phyloP scores from a whole-genome alignment of 2,113 vertebrate species.

The Barnardius zonarius region DNA sequence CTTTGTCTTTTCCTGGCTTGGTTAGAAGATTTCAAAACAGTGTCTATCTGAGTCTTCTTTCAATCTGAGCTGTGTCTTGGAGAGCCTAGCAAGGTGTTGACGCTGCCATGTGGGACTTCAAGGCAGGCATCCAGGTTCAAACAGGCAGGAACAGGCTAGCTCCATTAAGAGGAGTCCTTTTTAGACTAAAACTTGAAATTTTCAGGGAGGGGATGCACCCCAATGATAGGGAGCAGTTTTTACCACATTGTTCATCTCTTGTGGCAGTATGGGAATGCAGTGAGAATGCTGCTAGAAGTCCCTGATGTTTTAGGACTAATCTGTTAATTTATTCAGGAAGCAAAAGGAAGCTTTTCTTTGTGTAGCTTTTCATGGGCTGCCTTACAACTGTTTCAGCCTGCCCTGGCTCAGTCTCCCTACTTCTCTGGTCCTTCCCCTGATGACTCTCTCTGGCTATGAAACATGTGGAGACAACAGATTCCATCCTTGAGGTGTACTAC shows the following conservation, averaged over 20 bases:
- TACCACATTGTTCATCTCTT: neutral
- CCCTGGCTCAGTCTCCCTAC: neutral
- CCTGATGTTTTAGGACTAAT: neutral
- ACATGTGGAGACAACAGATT: conserved; percentile 16
- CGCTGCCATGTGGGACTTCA: neutral
- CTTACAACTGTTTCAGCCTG: neutral
- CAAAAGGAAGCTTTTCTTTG: neutral
- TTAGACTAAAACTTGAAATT: neutral
- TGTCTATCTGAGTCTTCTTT: neutral
- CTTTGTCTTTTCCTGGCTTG: neutral
- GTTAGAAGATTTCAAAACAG: neutral
- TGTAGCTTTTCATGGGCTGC: neutral
- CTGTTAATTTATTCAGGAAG: neutral
- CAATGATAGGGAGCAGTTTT: neutral
- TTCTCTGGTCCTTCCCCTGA: neutral
- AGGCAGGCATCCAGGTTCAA: neutral
- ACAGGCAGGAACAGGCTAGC: neutral
- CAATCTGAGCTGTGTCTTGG: neutral
- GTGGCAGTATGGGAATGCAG: neutral
- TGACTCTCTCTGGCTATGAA: neutral
- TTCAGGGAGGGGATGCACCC: neutral
- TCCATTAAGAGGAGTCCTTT: neutral
- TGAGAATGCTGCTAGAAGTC: neutral
- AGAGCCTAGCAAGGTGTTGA: neutral
- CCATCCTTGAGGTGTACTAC: neutral